Conservation (phyloP, 2,797 vertebrate genomes). For the Buphagus erythrorhynchus region DNA sequence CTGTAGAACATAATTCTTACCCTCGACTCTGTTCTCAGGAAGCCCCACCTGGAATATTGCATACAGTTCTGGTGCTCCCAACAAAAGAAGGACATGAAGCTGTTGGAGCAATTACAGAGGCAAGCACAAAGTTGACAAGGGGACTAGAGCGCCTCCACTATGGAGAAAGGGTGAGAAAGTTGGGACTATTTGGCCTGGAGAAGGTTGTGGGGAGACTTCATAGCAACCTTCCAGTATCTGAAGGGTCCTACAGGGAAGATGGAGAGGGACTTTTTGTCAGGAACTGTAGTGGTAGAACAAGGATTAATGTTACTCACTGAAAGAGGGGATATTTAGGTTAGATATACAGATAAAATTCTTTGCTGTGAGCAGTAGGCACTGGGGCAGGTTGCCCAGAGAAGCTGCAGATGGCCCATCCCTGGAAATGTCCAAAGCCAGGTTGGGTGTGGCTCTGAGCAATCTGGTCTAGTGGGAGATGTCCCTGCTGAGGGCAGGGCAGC, state of each 20-base stretch:
- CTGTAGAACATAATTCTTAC: background rate
- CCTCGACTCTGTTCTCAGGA: background rate
- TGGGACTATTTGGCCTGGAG: background rate
- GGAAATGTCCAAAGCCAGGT: background rate
- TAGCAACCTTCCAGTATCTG: background rate
- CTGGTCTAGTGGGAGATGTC: background rate
- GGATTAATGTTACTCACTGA: background rate
- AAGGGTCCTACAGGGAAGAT: background rate
- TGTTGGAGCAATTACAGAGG: background rate
- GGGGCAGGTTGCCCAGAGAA: background rate
- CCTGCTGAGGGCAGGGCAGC: background rate
- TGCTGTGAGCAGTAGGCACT: background rate
- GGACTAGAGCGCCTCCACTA: too few species aligned
- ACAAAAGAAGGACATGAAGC: background rate
- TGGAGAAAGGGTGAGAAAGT: background rate
- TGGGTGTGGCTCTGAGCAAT: background rate
- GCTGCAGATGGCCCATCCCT: background rate
- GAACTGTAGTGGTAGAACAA: too few species aligned
- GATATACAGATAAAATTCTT: background rate
- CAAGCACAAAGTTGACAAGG: background rate
- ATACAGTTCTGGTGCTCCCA: background rate
- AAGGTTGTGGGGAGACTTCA: background rate
- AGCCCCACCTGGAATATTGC: too few species aligned
- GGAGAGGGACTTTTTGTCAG: background rate
- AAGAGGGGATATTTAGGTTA: background rate